Evolutionary conservation across 2,797 vertebrate species (phyloP), one percentile per base, ranked within the genome.

Genomic region (Selene dorsalis): DNA sequence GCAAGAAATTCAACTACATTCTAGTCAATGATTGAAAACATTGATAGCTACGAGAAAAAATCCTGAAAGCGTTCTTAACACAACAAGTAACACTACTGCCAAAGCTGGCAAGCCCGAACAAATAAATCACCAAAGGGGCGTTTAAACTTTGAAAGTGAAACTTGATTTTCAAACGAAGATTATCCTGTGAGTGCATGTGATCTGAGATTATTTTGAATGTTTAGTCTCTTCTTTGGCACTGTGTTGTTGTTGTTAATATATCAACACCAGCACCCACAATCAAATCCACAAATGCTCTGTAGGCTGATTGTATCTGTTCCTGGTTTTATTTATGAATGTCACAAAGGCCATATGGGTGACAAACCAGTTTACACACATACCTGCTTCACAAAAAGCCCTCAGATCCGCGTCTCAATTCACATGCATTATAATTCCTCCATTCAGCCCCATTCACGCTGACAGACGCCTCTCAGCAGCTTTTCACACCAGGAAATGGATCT

Each of bases 381-480:
- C 53, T 20, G 30, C 71, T 69, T 77, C 50, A 82, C 79, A 85
- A 43, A 83, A 84, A 87, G 57, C 66, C 64, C 60, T 60, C 28
- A 66, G 66, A 77, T 79, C 77, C 78, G 43, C 73, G 35, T 84
- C 68, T 90, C 83, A 89, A 84, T 91, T 91, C 86, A 77, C 86
- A 85, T 82, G 85, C 75, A 85, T 89, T 92, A 85, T 81, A 53
- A 68, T 47, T 26, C 60, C 60, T 16, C 64, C 62, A 73, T 50
- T 69, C 67, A 69, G n/a, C 57, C 52, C 48, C 62, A 77, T 87
- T 91, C 79, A 84, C 6, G 22, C 64, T 61, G 81, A 88, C 86
- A 86, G 86, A 91, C 62, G 28, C 76, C 89, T 90, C 86, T 89
- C 86, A 75, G 83, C 71, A 75, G 82, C 77, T 70, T 82, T 90